Percentiles rank a stretch among this genome's conserved stretches.
Evolutionary conservation across 2,797 vertebrate species (phyloP).

Genomic region (Avahi laniger): DNA sequence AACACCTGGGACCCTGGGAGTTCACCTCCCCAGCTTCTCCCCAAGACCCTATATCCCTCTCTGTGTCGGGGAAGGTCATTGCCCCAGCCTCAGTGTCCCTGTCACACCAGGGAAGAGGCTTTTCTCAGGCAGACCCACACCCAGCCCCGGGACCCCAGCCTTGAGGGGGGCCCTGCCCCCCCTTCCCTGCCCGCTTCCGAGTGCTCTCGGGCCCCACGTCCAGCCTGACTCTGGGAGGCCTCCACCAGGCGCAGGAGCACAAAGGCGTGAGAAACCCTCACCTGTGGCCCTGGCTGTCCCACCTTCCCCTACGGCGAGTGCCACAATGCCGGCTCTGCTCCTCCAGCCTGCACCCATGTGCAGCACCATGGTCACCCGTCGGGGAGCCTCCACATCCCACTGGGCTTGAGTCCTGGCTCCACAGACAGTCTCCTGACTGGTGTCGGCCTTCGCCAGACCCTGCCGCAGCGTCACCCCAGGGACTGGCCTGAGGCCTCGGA

Average conservation of each 20-base stretch:
- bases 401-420: no score
- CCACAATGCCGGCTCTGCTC: fast-evolving
- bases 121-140: background rate
- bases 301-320: background rate
- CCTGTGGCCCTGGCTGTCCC: background rate
- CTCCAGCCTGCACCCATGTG: background rate
- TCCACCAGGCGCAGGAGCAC: background rate
- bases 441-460: fast-evolving
- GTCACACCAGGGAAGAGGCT: no score
- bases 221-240: background rate
- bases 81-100: background rate
- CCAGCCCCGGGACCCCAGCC: background rate
- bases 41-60: fast-evolving
- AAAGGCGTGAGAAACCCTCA: background rate
- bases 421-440: background rate
- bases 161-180: fast-evolving
- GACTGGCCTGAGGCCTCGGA: background rate
- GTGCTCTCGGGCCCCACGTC: fast-evolving
- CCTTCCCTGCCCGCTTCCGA: fast-evolving
- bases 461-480: fast-evolving
- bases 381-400: background rate
- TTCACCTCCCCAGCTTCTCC: no score
- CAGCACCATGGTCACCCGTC: fast-evolving
- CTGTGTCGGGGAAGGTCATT: fast-evolving
- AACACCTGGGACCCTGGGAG: background rate